A percentile compares a stretch with the other conserved stretches of the same genome.
phyloP scores from a whole-genome alignment of 2,113 vertebrate species.

The Oxyruncus cristatus region DNA sequence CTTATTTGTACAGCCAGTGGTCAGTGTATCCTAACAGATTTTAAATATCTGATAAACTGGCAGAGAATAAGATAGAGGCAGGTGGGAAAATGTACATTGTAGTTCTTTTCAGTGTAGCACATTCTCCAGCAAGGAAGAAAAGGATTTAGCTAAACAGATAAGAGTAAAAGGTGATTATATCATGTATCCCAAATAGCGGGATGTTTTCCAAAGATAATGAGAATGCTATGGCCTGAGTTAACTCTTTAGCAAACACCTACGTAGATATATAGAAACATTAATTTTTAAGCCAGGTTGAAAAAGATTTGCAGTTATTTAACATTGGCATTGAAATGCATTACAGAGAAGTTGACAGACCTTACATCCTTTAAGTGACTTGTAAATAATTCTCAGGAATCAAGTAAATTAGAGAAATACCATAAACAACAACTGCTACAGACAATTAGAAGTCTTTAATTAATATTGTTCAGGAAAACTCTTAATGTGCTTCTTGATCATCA shows the following conservation, averaged over 20 bases:
- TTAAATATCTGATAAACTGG: neutral
- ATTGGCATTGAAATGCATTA: neutral
- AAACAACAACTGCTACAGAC: neutral
- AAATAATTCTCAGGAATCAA: neutral
- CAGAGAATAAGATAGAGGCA: neutral
- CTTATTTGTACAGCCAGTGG: neutral
- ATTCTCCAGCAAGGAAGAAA: neutral
- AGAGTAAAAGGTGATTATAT: neutral
- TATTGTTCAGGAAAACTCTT: neutral
- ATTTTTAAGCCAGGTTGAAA: neutral
- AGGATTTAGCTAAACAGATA: neutral
- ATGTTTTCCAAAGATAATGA: neutral
- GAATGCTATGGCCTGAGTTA: neutral
- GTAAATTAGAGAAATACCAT: neutral
- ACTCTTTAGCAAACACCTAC: neutral
- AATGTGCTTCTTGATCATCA: neutral
- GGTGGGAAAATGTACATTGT: neutral
- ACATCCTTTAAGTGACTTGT: neutral
- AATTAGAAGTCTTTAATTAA: neutral
- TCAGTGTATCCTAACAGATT: neutral
- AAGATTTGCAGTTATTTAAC: neutral
- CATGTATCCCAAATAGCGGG: neutral
- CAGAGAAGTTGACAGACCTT: neutral
- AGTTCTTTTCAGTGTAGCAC: neutral
- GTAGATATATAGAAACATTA: neutral